phyloP scores from a whole-genome alignment of 2,888 invertebrate species.

The Synanthedon vespiformis region DNA sequence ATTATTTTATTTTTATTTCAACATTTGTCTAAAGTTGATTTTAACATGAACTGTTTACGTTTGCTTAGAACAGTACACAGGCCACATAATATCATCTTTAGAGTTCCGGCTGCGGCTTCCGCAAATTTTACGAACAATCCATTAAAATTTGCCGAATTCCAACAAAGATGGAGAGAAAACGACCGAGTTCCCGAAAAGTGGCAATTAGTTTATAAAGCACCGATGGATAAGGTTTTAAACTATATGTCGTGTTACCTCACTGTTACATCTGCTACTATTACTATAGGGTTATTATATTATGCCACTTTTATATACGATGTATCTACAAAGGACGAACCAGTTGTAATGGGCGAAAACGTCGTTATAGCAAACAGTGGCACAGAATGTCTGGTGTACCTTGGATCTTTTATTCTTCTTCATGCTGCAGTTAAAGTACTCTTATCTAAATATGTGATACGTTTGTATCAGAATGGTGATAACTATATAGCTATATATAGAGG shows the following conservation, averaged over 20 bases:
- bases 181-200: slow-evolving; percentile 42
- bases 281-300: slow-evolving; percentile 33
- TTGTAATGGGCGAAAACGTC: slow-evolving; percentile 37
- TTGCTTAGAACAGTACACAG: slow-evolving; percentile 22
- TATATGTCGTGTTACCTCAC: slow-evolving; percentile 39
- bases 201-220: slow-evolving; percentile 57
- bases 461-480: slow-evolving; percentile 55
- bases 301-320: slow-evolving; percentile 33
- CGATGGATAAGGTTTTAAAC: slow-evolving; percentile 44
- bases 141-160: slow-evolving; percentile 38
- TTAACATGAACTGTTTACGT: slow-evolving; percentile 34
- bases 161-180: slow-evolving; percentile 40
- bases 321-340: slow-evolving; percentile 33
- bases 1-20: background rate
- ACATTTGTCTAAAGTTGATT: background rate
- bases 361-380: slow-evolving; percentile 46
- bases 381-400: slow-evolving; percentile 44
- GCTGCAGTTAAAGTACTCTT: slow-evolving; percentile 40
- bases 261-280: slow-evolving; percentile 30
- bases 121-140: slow-evolving; percentile 28
- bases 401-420: slow-evolving; percentile 43
- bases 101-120: slow-evolving; percentile 20
- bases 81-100: slow-evolving; percentile 14
- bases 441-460: slow-evolving; percentile 48
- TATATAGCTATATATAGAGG: slow-evolving; percentile 53